Evolutionary conservation across 2,797 vertebrate species (phyloP), one percentile per base, ranked within the genome.

Genomic region (Danio aesculapii): DNA sequence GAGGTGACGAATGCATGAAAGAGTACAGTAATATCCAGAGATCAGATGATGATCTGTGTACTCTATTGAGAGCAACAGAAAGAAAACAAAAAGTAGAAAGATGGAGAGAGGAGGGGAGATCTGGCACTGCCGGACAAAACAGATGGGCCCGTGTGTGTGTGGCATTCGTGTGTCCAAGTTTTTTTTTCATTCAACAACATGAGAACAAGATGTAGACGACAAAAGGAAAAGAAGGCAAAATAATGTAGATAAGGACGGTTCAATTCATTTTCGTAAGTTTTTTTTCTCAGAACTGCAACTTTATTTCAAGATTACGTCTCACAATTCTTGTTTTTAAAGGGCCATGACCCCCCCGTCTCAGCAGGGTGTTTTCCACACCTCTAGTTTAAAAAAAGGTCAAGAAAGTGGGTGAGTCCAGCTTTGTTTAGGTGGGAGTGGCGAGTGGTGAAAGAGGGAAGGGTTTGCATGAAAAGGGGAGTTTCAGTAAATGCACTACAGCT

Each of bases 91-190:
- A 55, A 49, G 17, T n/a, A 12, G 19, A 73, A 63, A 47, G 55
- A 72, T 71, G 8, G 17, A 67, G 52, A 75, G 16, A 75, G 50
- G 58, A 74, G 44, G 49, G 14, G 43, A 81, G 52, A 75, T 49
- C 68, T 79, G 77, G 77, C 77, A 71, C 2, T 55, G n/a, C 6
- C 11, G 68, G 47, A 62, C 13, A 46, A 62, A 79, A 79, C 67
- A 79, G 67, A 79, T 79, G 77, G 67, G 21, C 68, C 44, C 6
- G 14, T n/a, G 71, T 16, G 71, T 44, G 19, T 43, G 74, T 43
- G 64, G 52, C 10, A 17, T 57, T 58, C 49, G 49, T 59, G 52
- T 49, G 53, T 59, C 75, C 75, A 58, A 59, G 57, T 41, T 50
- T n/a, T 50, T n/a, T 19, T 30, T 30, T 30, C 14, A 58, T 67